Conservation (phyloP, 2,888 invertebrate genomes). For the Rhodophaea formosa region DNA sequence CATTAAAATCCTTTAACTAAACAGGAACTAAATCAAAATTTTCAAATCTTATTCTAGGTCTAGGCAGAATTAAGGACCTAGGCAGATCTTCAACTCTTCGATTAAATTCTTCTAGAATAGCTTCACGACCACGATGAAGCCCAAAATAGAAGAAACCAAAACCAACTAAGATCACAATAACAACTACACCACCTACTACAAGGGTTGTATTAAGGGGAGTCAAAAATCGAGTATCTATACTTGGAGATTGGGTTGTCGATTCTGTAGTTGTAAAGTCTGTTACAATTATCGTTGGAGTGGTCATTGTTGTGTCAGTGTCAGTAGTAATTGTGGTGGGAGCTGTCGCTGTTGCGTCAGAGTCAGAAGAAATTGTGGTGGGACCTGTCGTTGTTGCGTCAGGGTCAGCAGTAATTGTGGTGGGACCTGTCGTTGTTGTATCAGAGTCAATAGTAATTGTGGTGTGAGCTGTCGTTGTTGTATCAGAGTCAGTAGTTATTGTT, state of each 20-base stretch:
- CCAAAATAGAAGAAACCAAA: slow-evolving; percentile 8
- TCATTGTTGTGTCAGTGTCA: slow-evolving; percentile 16
- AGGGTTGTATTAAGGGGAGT: not conserved
- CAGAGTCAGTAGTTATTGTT: not conserved
- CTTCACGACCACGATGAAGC: not conserved
- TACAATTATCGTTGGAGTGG: slow-evolving; percentile 3
- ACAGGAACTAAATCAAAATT: not conserved
- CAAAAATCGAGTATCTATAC: not conserved
- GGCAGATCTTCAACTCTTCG: not conserved
- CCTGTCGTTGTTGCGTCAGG: slow-evolving; percentile 13
- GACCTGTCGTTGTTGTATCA: too few relatives aligned
- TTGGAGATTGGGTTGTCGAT: slow-evolving; percentile 6
- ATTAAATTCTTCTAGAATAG: not conserved
- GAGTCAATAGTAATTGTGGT: slow-evolving; percentile 18
- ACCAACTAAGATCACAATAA: not conserved
- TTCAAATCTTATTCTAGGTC: not conserved
- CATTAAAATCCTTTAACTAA: not conserved
- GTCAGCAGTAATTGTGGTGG: slow-evolving; percentile 15
- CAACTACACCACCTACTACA: not conserved
- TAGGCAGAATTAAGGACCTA: not conserved
- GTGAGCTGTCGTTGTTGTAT: not conserved
- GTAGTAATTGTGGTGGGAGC: slow-evolving; percentile 16
- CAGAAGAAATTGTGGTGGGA: slow-evolving; percentile 8
- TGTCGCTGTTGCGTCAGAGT: slow-evolving; percentile 14
- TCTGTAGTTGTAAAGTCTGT: slow-evolving; percentile 8